Base-by-base conservation (phyloP, 2,113 vertebrate species). In the Malurus melanocephalus region DNA sequence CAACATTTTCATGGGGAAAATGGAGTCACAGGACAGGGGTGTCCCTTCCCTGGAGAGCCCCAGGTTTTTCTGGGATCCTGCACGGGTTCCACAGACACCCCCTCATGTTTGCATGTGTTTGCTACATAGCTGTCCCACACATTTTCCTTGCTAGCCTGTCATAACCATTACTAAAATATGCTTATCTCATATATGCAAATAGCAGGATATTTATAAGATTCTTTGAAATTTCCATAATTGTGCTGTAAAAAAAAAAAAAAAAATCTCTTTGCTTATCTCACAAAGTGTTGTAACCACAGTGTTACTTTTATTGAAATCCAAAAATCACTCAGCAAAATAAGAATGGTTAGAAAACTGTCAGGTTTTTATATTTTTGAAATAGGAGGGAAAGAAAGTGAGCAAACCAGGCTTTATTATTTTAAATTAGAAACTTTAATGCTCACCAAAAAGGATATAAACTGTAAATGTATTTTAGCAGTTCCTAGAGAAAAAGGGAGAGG, bases 211-310 rank as follows among this genome's bases (percentile, higher is more conserved):
- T 95, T 96, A 93, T 93, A 94, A 94, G 85, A 59, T 73, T 85
- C 94, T 95, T 96, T 94, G 93, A 96, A 96, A 95, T 94, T 93
- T 96, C 92, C 90, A 90, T 90, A 92, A 96, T 90, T 94, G 88
- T 85, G 86, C 86, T 86, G 85, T 84, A 75, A 88, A 92, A 92
- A 67, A 33, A 33, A 33, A 33, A 33, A 33, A 35, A 35, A 90
- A 71, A 82, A 89, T 79, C 92, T 94, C 82, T 80, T 88, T 92
- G 92, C 92, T 95, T 95, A 95, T 96, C 94, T 93, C 91, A 38
- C 79, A 49, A 90, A 96, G 80, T 88, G 86, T 91, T 94, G 93
- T 92, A 96, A 91, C 80, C 68, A 89, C 80, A 89, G 81, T 80
- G 91, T 87, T 94, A 93, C 92, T 96, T 96, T 95, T 91, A 93